These are phyloP conservation scores for Plagodis dolabraria DNA, from an alignment of 2,888 invertebrate species.

Conservation along the genomic window DNA sequence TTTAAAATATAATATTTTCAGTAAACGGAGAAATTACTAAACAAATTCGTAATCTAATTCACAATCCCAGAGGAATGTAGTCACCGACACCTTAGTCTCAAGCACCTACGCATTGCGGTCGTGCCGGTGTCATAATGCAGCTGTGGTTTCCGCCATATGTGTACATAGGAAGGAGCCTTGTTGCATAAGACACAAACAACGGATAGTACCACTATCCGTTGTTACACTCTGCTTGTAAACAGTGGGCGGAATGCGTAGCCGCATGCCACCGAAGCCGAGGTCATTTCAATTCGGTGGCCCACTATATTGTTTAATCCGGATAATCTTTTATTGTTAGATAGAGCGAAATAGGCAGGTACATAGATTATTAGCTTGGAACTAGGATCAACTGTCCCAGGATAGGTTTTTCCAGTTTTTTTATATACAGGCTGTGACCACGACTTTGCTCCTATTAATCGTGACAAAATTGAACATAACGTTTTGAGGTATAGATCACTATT, in stretches of 20 bases:
- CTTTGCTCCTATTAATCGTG: too few relatives aligned
- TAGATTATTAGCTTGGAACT: too few relatives aligned
- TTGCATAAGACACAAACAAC: conserved; percentile 46
- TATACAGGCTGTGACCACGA: too few relatives aligned
- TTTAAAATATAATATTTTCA: too few relatives aligned
- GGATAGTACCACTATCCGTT: conserved; percentile 43
- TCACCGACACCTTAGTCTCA: not conserved
- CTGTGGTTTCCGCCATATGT: conserved; percentile 41
- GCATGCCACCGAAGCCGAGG: conserved; percentile 36
- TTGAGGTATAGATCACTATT: too few relatives aligned
- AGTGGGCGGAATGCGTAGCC: conserved; percentile 41
- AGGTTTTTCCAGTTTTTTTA: too few relatives aligned
- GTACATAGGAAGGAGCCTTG: conserved; percentile 43
- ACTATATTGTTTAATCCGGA: conserved; percentile 19
- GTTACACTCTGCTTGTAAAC: conserved; percentile 30
- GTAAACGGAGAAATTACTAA: not conserved
- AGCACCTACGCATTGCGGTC: conserved; percentile 24
- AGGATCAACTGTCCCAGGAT: too few relatives aligned
- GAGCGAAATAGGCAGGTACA: not conserved
- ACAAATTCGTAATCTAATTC: not conserved
- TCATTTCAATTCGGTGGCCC: conserved; percentile 30
- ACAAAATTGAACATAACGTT: too few relatives aligned
- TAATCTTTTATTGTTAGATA: conserved; percentile 3
- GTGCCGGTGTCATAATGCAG: conserved; percentile 29
- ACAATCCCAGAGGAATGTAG: not conserved